Percentiles rank a stretch among this genome's conserved stretches.
Conservation (phyloP, 2,888 invertebrate genomes). For the Scaptomyza caliginosa region DNA sequence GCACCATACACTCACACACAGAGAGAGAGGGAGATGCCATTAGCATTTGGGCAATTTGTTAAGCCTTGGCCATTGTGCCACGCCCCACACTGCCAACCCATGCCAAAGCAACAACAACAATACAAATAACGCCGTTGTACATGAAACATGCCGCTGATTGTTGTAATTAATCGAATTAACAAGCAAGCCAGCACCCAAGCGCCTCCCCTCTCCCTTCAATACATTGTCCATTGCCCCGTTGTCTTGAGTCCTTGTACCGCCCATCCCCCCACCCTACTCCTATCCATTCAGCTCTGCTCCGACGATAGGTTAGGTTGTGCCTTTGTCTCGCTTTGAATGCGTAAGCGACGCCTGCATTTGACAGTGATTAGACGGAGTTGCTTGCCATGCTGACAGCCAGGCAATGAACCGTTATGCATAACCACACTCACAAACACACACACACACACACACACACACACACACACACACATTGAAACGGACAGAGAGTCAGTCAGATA, state of each 20-base stretch:
- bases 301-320: slow-evolving; percentile 16
- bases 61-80: slow-evolving; percentile 41
- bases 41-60: slow-evolving; percentile 76
- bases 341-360: slow-evolving; percentile 80
- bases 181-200: slow-evolving; percentile 51
- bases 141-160: slow-evolving; percentile 82
- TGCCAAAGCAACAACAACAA: background rate
- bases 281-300: too few relatives aligned
- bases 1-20: slow-evolving; percentile 17
- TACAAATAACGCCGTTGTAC: slow-evolving; percentile 44
- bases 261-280: background rate
- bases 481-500: slow-evolving; percentile 25
- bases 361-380: slow-evolving; percentile 82
- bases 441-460: slow-evolving; percentile 15
- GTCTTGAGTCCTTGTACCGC: slow-evolving; percentile 47
- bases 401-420: slow-evolving; percentile 73
- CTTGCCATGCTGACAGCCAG: slow-evolving; percentile 53
- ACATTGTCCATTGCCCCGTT: slow-evolving; percentile 33
- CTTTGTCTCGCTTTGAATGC: slow-evolving; percentile 76
- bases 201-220: slow-evolving; percentile 7
- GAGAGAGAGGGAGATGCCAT: slow-evolving; percentile 46
- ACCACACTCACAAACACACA: slow-evolving; percentile 30
- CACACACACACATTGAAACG: background rate
- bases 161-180: slow-evolving; percentile 84
- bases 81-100: slow-evolving; percentile 8